phyloP scores from a whole-genome alignment of 1,140 invertebrate species.

The Chlorops oryzae region DNA sequence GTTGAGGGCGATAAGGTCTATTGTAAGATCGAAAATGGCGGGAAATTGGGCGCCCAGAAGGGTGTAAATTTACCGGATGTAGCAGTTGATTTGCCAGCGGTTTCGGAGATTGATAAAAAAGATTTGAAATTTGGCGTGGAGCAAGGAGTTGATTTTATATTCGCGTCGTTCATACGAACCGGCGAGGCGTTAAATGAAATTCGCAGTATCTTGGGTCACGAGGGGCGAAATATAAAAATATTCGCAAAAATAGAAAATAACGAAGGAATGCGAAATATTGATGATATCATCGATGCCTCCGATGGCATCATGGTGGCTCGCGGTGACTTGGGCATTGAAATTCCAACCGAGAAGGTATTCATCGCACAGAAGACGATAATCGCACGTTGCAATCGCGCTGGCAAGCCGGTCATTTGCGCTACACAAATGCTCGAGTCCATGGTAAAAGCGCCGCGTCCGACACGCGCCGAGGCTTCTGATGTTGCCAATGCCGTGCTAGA shows the following conservation, averaged over 20 bases:
- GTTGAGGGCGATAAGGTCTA: conserved; percentile 49
- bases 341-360: conserved; percentile 95
- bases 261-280: conserved; percentile 88
- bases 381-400: conserved; percentile 79
- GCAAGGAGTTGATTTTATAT: conserved; percentile 92
- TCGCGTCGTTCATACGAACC: conserved; percentile 95
- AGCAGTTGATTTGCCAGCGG: conserved; percentile 89
- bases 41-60: conserved; percentile 86
- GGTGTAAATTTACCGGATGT: conserved; percentile 91
- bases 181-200: conserved; percentile 85
- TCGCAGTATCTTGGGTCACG: conserved; percentile 75
- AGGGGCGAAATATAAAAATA: conserved; percentile 87
- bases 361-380: conserved; percentile 96
- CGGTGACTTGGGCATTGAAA: conserved; percentile 94
- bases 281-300: conserved; percentile 83
- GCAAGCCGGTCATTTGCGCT: conserved; percentile 94
- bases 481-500: conserved; percentile 97
- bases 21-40: conserved; percentile 93
- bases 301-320: conserved; percentile 97
- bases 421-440: conserved; percentile 98
- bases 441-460: conserved; percentile 90
- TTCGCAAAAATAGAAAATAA: conserved; percentile 98
- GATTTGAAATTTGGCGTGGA: conserved; percentile 92
- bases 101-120: conserved; percentile 92
- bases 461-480: conserved; percentile 92